Evolutionary conservation across 30 jellyfish, hydroid and myxozoan species (phyloP).

Genomic region (Mastigias papua): DNA sequence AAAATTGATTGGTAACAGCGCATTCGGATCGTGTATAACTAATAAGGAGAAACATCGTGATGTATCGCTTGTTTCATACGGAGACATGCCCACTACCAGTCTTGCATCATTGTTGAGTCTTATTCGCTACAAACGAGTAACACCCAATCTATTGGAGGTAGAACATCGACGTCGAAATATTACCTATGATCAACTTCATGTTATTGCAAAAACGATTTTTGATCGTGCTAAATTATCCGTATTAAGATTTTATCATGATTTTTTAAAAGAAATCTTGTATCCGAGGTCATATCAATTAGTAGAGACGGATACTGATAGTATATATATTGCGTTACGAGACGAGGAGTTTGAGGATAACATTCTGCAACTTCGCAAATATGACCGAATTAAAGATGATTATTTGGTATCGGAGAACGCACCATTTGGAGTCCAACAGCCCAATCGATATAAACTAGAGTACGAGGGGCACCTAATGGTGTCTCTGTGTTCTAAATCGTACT

Average conservation of each 20-base stretch:
- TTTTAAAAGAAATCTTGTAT: neutral
- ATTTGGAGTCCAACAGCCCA: constrained; percentile 13
- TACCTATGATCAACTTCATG: neutral
- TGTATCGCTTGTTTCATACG: neutral
- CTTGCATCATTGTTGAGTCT: neutral
- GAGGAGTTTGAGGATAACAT: constrained; percentile 33
- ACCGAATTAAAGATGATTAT: neutral
- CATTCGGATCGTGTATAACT: neutral
- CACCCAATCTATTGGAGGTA: neutral
- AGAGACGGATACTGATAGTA: constrained; percentile 7
- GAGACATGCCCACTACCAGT: neutral
- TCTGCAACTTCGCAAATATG: neutral
- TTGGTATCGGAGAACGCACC: neutral
- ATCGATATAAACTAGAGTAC: constrained; percentile 17
- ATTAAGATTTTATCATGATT: constrained; percentile 10
- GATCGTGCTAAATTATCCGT: constrained; percentile 6
- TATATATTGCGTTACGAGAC: neutral
- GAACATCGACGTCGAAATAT: neutral
- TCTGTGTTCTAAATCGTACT: constrained; percentile 2
- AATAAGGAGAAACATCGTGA: constrained; percentile 1
- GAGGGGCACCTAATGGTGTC: neutral
- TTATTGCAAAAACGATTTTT: neutral
- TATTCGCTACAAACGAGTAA: neutral
- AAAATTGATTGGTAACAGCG: constrained; percentile 3
- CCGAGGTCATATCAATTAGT: neutral